These are phyloP conservation scores for Knipowitschia caucasica DNA, from an alignment of 2,797 vertebrate species.

Conservation along the genomic window DNA sequence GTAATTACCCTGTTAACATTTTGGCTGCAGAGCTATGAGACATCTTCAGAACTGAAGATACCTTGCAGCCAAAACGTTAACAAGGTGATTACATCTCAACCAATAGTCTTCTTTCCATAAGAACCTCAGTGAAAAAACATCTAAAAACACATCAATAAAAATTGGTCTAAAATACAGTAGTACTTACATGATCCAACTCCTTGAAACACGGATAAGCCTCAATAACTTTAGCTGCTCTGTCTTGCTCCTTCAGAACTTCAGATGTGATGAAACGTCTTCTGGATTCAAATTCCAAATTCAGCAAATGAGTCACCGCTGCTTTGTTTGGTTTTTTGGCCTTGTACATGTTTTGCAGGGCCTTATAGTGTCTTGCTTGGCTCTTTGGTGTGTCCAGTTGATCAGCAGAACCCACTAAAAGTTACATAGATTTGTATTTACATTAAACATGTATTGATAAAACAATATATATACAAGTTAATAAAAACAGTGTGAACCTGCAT, in stretches of 20 bases:
- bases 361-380: slow-evolving; percentile 43
- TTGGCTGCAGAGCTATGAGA: too few relatives aligned
- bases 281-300: slow-evolving; percentile 36
- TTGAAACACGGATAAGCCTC: slow-evolving; percentile 16
- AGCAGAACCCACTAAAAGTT: slow-evolving; percentile 16
- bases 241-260: slow-evolving; percentile 29
- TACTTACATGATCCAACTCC: slow-evolving; percentile 36
- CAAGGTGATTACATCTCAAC: too few relatives aligned
- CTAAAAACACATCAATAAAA: too few relatives aligned
- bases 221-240: slow-evolving; percentile 25
- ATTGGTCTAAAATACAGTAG: slow-evolving; percentile 4
- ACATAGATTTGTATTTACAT: slow-evolving; percentile 10
- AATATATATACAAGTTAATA: not conserved
- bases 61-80: too few relatives aligned
- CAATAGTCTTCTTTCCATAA: too few relatives aligned
- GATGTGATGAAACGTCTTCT: slow-evolving; percentile 37
- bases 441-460: slow-evolving; percentile 24
- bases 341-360: slow-evolving; percentile 44
- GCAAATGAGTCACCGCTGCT: slow-evolving; percentile 33
- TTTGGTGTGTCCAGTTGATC: slow-evolving; percentile 33
- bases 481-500: slow-evolving; percentile 15
- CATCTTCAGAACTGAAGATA: too few relatives aligned
- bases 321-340: slow-evolving; percentile 44
- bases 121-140: too few relatives aligned
- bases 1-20: too few relatives aligned